Base-by-base conservation (phyloP, 2,888 invertebrate species). In the Synanthedon myopaeformis region DNA sequence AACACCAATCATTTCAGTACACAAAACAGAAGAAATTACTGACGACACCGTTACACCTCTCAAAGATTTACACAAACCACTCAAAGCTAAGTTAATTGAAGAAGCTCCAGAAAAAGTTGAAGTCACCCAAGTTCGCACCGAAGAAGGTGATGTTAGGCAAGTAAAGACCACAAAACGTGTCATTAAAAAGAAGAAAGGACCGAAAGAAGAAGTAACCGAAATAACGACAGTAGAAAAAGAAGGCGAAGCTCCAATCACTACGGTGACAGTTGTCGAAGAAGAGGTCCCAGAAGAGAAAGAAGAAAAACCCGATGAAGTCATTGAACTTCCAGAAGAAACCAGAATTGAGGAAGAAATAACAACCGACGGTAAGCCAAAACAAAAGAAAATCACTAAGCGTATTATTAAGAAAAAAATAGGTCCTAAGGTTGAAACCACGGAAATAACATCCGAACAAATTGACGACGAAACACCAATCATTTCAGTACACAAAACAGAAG, bases 101-200 rank as follows among this genome's bases (percentile, higher is more conserved):
- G 50, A 54, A 57, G 61, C 74, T 19, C 82, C 86, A 41, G 78
- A 82, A 62, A 67, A 79, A 58, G 74, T 84, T 2, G 74, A 79
- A 58, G 67, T 79, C 3, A 66, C 68, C 0, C 71, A 73, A 53
- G 66, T 73, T 48, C 59, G 64, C 41, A 74, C 71, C 8, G 69
- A 69, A 41, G 66, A 60, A 52, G 79, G 70, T 50, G 63, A 65
- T 12, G 53, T 23, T 35, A 58, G 61, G 17, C 59, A 65, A 55
- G 59, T 60, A 54, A 66, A 58, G 48, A 69, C 66, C 54, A 71
- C 69, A 19, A 79, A 75, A 55, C 65, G 69, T 13, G 58, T 70
- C 0, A 73, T 67, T 35, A 74, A 71, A 55, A 66, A 72, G 59
- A 65, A 70, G 57, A 62, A 69, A 51, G 79, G 71, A 3, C 67